These are phyloP conservation scores for Amiota minor DNA, from an alignment of 2,888 invertebrate species.

Conservation along the genomic window DNA sequence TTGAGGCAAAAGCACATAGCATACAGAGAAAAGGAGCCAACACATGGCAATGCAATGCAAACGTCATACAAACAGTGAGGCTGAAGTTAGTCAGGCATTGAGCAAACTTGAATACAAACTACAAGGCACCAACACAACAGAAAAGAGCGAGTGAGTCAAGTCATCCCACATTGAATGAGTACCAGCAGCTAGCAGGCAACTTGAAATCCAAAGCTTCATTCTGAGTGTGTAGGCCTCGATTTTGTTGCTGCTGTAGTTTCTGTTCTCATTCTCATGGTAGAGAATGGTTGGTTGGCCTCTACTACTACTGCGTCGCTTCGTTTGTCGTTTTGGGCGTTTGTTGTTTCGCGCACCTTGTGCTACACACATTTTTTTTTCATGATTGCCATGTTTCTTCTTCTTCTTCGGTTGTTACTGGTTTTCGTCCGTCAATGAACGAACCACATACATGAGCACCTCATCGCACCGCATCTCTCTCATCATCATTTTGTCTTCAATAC, in stretches of 20 bases:
- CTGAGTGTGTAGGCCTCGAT: background rate
- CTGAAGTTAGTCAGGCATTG: background rate
- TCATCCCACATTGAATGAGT: background rate
- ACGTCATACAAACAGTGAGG: background rate
- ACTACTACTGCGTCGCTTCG: no score
- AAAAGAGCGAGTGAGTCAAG: background rate
- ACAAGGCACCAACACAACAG: background rate
- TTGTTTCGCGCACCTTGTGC: no score
- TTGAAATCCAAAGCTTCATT: background rate
- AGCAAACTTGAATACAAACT: background rate
- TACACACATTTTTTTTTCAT: slow-evolving; percentile 6
- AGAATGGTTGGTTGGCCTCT: no score
- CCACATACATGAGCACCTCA: background rate
- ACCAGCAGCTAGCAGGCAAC: slow-evolving; percentile 2
- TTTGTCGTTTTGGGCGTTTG: no score
- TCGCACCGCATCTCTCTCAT: background rate
- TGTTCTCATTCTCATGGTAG: no score
- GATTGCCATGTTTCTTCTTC: background rate
- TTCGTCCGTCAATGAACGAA: slow-evolving; percentile 4
- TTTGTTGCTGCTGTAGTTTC: background rate
- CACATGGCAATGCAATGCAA: slow-evolving; percentile 19
- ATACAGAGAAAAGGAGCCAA: slow-evolving; percentile 4
- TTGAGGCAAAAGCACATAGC: slow-evolving; percentile 1
- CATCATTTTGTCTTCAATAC: background rate
- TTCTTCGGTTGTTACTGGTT: slow-evolving; percentile 12